Evolutionary conservation across 2,888 invertebrate genomes (phyloP).

Genomic region (Kuschelorhynchus macadamiae): DNA sequence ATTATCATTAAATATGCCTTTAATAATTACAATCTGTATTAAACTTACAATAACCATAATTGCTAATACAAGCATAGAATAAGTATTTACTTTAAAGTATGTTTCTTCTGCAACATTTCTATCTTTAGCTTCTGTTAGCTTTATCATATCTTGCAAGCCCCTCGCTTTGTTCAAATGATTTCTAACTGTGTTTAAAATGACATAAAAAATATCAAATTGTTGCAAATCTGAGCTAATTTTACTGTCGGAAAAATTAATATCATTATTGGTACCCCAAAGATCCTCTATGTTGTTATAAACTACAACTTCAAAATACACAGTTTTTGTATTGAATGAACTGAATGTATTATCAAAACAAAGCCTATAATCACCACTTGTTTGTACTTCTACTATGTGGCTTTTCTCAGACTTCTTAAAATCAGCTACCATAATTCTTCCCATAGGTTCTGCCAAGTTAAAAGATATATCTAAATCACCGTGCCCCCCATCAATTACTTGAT

Average conservation of each 20-base stretch:
- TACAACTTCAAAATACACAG: constrained; percentile 86
- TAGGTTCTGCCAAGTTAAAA: constrained; percentile 80
- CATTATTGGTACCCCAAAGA: constrained; percentile 71
- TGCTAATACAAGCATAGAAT: constrained; percentile 81
- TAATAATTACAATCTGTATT: constrained; percentile 84
- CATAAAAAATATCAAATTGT: constrained; percentile 76
- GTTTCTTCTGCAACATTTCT: constrained; percentile 86
- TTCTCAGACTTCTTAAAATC: constrained; percentile 83
- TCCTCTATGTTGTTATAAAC: constrained; percentile 74
- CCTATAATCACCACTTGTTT: constrained; percentile 80
- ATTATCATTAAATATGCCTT: constrained; percentile 80
- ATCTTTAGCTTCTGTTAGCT: constrained; percentile 85
- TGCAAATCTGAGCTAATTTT: constrained; percentile 71
- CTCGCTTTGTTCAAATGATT: constrained; percentile 75
- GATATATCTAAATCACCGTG: constrained; percentile 88
- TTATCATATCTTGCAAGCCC: constrained; percentile 78
- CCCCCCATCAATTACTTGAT: constrained; percentile 90
- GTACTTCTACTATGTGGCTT: constrained; percentile 75
- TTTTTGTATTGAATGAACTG: constrained; percentile 86
- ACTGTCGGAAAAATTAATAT: constrained; percentile 68
- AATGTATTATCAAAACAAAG: constrained; percentile 92
- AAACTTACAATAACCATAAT: constrained; percentile 82
- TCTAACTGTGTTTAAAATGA: constrained; percentile 76
- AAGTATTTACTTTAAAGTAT: constrained; percentile 84
- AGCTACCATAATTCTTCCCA: constrained; percentile 75